phyloP scores from a whole-genome alignment of 2,113 vertebrate genomes.

The Dromiciops gliroides region DNA sequence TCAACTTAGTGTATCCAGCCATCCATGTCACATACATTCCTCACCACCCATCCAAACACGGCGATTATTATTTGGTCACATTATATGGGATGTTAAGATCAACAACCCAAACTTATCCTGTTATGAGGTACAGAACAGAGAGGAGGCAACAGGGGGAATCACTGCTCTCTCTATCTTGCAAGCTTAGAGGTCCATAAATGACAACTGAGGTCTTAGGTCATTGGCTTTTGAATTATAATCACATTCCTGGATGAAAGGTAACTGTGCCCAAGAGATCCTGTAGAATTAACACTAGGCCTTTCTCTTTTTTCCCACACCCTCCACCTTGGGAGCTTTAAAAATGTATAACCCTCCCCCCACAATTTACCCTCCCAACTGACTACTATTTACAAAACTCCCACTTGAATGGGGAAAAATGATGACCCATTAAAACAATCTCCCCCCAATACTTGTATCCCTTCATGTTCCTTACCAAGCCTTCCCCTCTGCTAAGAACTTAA shows the following conservation, averaged over 20 bases:
- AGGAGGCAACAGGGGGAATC: conserved; percentile 7
- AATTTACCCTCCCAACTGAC: conserved; percentile 50
- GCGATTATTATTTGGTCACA: conserved; percentile 40
- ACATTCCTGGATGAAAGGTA: conserved; percentile 56
- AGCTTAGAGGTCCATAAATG: conserved; percentile 54
- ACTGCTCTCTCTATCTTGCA: conserved; percentile 26
- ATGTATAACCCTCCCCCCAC: background rate
- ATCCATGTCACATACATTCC: background rate
- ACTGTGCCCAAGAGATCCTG: too few species aligned
- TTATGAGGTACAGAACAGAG: background rate
- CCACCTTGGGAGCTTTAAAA: background rate
- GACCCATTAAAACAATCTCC: conserved; percentile 30
- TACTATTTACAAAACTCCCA: conserved; percentile 40
- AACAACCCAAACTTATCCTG: background rate
- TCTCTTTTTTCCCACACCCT: conserved; percentile 36
- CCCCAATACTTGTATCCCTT: conserved; percentile 41
- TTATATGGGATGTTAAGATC: background rate
- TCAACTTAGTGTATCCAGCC: conserved; percentile 35
- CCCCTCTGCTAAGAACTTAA: conserved; percentile 74
- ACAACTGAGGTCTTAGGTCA: conserved; percentile 53
- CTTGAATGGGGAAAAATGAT: background rate
- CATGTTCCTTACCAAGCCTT: conserved; percentile 54
- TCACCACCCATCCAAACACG: background rate
- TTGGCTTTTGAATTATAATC: too few species aligned
- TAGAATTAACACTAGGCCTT: conserved; percentile 40